Conservation (phyloP, 1,140 invertebrate genomes). For the Idris sp. region DNA sequence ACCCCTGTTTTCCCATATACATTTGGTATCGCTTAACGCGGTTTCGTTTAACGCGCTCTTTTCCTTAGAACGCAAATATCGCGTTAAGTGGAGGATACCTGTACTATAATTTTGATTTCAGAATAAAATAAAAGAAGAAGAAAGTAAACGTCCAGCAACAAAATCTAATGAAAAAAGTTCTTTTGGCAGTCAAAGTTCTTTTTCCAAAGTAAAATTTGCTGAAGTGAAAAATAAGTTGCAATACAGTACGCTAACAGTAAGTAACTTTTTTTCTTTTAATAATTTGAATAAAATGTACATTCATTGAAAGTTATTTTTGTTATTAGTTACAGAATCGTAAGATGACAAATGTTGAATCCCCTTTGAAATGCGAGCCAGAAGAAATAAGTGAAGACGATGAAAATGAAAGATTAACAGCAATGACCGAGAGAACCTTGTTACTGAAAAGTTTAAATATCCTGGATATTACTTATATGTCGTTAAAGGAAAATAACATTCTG, state of each 20-base stretch:
- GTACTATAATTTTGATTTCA: too few relatives aligned
- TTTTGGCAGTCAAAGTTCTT: conserved; percentile 55
- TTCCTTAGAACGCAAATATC: too few relatives aligned
- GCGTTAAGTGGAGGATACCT: too few relatives aligned
- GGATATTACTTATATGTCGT: conserved; percentile 81
- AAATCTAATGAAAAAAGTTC: conserved; percentile 65
- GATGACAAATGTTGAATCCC: conserved; percentile 22
- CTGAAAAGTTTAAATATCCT: conserved; percentile 82
- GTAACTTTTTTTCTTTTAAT: neutral
- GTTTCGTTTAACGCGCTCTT: too few relatives aligned
- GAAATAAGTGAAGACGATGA: conserved; percentile 83
- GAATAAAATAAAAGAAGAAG: conserved; percentile 66
- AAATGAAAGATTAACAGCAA: conserved; percentile 79
- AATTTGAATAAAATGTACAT: neutral
- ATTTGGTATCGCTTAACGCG: too few relatives aligned
- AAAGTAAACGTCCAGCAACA: conserved; percentile 63
- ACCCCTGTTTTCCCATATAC: too few relatives aligned
- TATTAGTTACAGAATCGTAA: conserved; percentile 24
- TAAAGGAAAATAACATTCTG: conserved; percentile 80
- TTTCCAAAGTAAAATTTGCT: conserved; percentile 3
- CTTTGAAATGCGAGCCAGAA: conserved; percentile 80
- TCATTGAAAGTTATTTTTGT: neutral
- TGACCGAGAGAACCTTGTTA: conserved; percentile 82
- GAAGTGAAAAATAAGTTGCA: conserved; percentile 18
- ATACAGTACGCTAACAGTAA: too few relatives aligned